Evolutionary conservation across 2,797 vertebrate genomes (phyloP), one percentile per base, ranked within the genome.

Genomic region (Protonibea diacanthus): DNA sequence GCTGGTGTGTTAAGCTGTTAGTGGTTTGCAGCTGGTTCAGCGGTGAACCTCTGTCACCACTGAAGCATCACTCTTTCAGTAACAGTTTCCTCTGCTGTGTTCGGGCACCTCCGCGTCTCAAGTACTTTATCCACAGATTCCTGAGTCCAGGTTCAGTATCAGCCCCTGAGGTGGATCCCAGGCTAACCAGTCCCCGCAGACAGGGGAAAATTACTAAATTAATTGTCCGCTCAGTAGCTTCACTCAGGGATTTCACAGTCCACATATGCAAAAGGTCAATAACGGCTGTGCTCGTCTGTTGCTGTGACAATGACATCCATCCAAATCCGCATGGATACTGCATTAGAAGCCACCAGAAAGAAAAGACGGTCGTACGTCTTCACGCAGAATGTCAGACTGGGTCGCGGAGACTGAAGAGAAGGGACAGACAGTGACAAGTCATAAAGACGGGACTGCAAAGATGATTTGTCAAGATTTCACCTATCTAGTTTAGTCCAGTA

Each of bases 341-440:
- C 92, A 18, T 94, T 97, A 5, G 95, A 95, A 0, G 97, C 97
- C 82, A 97, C 97, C 86, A 97, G 95, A 82, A 96, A 98, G 91
- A 97, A 98, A 3, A 98, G 96, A 0, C 97, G 96, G 83, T 98
- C 97, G 1, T 98, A 97, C 0, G 97, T 98, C 91, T 98, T 98
- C 86, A 98, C 95, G 2, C 97, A 98, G 91, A 98, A 98, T 0
- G 97, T 98, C 83, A 98, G 91, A 27, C 90, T 95, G 51, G 96
- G 96, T 21, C 92, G 95, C 1, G 97, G 97, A 76, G 97, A 97
- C 97, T 98, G 91, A 18, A 38, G 44, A 15, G 29, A 53, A 53
- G 73, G 38, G 45, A 72, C 42, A 81, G 10, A 78, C 33, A 60
- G 29, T 0, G 1, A 59, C 52, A 0, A 69, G 17, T 20, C 44